Evolutionary conservation across 2,888 invertebrate genomes (phyloP).

Genomic region (Fragum whitleyi): DNA sequence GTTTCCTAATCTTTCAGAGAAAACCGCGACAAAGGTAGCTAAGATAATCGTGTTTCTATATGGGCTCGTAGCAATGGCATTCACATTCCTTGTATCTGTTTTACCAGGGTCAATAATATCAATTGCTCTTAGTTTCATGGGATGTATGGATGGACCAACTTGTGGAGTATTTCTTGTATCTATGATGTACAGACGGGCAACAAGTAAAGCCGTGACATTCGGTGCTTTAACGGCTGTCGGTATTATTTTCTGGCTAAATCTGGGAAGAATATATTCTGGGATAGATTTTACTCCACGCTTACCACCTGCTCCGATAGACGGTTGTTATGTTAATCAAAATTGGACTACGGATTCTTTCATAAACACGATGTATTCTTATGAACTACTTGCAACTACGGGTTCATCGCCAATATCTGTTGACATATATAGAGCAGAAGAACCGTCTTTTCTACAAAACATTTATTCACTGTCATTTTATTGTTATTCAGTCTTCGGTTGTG

Average conservation of each 20-base stretch:
- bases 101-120: constrained; percentile 24
- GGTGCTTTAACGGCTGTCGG: background rate
- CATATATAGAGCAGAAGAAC: background rate
- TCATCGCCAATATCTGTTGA: too few species aligned
- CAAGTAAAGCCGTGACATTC: background rate
- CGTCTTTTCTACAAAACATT: background rate
- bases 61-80: constrained; percentile 8
- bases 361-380: background rate
- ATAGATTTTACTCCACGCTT: background rate
- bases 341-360: too few species aligned
- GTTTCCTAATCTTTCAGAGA: constrained; percentile 1
- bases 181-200: constrained; percentile 11
- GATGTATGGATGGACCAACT: constrained; percentile 2
- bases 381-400: too few species aligned
- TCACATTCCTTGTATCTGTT: constrained; percentile 20
- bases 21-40: background rate
- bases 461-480: constrained; percentile 25
- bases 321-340: constrained; percentile 7
- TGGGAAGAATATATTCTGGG: background rate
- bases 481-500: constrained; percentile 22
- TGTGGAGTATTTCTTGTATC: constrained; percentile 16
- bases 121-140: background rate
- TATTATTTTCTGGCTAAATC: constrained; percentile 11
- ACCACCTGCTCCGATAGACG: constrained; percentile 26
- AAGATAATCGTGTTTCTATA: constrained; percentile 10